These are phyloP conservation scores for Oncorhynchus tshawytscha DNA, from an alignment of 2,113 vertebrate species.

Conservation along the genomic window DNA sequence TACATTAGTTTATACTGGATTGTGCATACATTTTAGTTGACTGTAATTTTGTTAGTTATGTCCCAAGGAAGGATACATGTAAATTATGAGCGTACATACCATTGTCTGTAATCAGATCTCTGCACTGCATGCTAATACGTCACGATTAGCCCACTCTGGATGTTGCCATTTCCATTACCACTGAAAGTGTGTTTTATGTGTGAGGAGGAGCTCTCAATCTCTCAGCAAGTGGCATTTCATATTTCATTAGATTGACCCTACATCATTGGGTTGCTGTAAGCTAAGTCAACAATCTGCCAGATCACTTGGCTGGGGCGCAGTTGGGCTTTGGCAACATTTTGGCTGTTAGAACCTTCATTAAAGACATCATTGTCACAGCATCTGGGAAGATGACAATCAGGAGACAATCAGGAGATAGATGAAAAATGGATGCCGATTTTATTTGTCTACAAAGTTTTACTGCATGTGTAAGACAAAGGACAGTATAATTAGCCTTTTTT, in stretches of 20 bases:
- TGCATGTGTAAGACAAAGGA: no score
- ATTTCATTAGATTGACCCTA: slow-evolving; percentile 59
- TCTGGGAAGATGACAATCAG: not conserved
- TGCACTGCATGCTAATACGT: slow-evolving; percentile 57
- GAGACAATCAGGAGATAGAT: not conserved
- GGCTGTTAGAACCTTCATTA: slow-evolving; percentile 51
- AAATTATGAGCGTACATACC: slow-evolving; percentile 11
- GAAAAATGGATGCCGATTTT: not conserved
- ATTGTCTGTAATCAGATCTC: slow-evolving; percentile 61
- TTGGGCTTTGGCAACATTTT: slow-evolving; percentile 38
- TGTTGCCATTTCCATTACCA: slow-evolving; percentile 61
- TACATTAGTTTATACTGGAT: no score
- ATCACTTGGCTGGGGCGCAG: slow-evolving; percentile 42
- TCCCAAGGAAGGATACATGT: not conserved
- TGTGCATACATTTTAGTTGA: no score
- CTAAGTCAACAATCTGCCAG: slow-evolving; percentile 53
- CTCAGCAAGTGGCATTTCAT: slow-evolving; percentile 49
- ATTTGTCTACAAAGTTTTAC: not conserved
- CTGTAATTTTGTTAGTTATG: no score
- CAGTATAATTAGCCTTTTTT: no score
- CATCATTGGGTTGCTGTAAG: slow-evolving; percentile 48
- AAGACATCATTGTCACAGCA: slow-evolving; percentile 10
- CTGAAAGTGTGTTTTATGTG: slow-evolving; percentile 10
- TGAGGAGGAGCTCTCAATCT: slow-evolving; percentile 37
- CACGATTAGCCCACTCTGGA: slow-evolving; percentile 63